phyloP scores from a whole-genome alignment of 2,888 invertebrate species.

The Patella caerulea region DNA sequence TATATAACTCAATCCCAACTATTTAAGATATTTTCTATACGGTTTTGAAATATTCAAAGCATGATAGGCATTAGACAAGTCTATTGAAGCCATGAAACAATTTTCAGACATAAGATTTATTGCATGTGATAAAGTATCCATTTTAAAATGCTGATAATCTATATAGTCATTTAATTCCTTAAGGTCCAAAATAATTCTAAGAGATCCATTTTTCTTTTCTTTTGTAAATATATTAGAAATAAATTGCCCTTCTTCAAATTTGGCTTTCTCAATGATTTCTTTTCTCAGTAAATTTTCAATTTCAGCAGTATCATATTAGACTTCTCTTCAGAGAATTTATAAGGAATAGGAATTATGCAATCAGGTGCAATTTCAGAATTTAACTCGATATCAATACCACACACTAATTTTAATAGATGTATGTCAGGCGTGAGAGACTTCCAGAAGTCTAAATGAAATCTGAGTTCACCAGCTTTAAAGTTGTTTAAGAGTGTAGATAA shows the following conservation, averaged over 20 bases:
- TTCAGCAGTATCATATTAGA: background rate
- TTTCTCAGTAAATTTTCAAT: background rate
- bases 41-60: background rate
- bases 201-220: slow-evolving; percentile 14
- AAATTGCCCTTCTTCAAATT: background rate
- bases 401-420: slow-evolving; percentile 6
- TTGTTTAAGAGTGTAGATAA: background rate
- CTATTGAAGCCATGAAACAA: slow-evolving; percentile 11
- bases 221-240: background rate
- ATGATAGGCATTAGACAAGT: too few species aligned
- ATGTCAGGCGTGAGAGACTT: background rate
- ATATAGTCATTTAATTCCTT: background rate
- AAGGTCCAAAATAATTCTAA: slow-evolving; percentile 8
- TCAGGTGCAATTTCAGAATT: background rate
- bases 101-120: background rate
- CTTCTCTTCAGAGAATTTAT: slow-evolving; percentile 8
- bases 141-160: slow-evolving; percentile 1
- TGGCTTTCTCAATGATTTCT: slow-evolving; percentile 5
- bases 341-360: background rate
- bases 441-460: slow-evolving; percentile 1
- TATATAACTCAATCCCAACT: background rate
- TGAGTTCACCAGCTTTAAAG: slow-evolving; percentile 12
- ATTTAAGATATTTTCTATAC: background rate
- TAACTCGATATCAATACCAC: background rate
- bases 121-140: background rate